Base-by-base conservation (phyloP, 2,888 invertebrate genomes). In the Chloroclysta siterata region DNA sequence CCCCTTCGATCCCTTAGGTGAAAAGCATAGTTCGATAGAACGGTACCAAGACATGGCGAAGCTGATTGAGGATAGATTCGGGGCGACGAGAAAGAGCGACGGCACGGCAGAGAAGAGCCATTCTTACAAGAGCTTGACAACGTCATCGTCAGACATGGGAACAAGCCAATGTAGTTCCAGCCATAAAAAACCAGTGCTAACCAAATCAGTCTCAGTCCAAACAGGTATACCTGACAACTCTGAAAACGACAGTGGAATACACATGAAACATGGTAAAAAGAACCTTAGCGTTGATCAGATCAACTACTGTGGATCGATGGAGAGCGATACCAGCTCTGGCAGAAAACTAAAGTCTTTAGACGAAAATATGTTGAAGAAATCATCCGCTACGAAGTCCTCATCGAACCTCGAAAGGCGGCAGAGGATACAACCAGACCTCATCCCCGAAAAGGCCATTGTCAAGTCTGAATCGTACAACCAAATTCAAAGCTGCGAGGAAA, bases 1-100 rank as follows among this genome's bases (percentile, higher is more conserved):
- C 75, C 94, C 94, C 0, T 93, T 95, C 65, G 95, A 95, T 81
- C 93, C 93, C 14, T 88, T 90, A 61, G 94, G 94, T 57, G 95
- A 95, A 65, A 95, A 95, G 77, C 94, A 95, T 70, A 94, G 95
- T 84, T 95, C 95, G 65, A 95, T 95, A 81, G 95, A 95, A 76
- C 89, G 95, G 52, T 95, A 95, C 69, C 95, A 95, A 79, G 95
- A 95, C 72, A 95, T 95, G 95, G 94, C 95, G 5, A 95, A 95
- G 78, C 85, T 95, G 62, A 93, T 95, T 68, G 95, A 95, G 80
- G 95, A 95, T 72, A 93, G 94, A 73, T 95, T 95, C 68, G 95
- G 95, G 1, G 93, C 82, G 51, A 69, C 84, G 7, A 83, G 89
- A 57, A 93, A 91, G 66, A 89, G 85, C 63, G 93, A 93, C 62